These are phyloP conservation scores for Diarsia mendica DNA, from an alignment of 2,888 invertebrate species.

Conservation along the genomic window DNA sequence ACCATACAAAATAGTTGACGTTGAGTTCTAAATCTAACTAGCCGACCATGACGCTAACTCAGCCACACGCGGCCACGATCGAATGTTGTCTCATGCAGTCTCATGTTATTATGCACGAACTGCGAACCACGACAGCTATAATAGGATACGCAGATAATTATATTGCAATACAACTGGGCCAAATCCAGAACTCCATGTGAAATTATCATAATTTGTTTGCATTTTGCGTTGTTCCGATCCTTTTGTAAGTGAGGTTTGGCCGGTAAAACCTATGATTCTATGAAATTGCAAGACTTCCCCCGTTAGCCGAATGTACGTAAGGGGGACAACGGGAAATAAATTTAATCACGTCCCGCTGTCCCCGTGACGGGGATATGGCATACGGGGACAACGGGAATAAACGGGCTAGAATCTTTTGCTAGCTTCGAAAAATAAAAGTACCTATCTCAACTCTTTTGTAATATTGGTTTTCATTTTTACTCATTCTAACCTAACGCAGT, in stretches of 20 bases:
- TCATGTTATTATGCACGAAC: neutral
- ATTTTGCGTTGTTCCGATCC: neutral
- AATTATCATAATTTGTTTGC: neutral
- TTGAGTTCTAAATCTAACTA: neutral
- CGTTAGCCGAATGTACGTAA: too few species aligned
- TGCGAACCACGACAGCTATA: neutral
- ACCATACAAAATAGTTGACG: neutral
- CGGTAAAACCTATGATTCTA: too few species aligned
- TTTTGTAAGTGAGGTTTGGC: neutral
- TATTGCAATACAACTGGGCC: neutral
- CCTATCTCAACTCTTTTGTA: neutral
- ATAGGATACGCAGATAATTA: neutral
- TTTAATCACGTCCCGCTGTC: too few species aligned
- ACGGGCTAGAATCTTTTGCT: neutral
- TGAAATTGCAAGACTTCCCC: too few species aligned
- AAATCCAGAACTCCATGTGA: neutral
- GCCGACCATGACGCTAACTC: neutral
- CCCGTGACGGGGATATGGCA: too few species aligned
- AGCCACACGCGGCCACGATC: neutral
- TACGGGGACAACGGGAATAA: too few species aligned
- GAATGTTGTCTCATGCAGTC: too few species aligned
- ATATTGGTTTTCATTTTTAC: neutral
- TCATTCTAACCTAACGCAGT: neutral
- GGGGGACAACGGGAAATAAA: too few species aligned
- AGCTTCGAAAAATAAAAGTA: neutral